A percentile compares a stretch with the other conserved stretches of the same genome.
Evolutionary conservation across 2,113 vertebrate genomes (phyloP).

Genomic region (Calyptommatus sinebrachiatus): DNA sequence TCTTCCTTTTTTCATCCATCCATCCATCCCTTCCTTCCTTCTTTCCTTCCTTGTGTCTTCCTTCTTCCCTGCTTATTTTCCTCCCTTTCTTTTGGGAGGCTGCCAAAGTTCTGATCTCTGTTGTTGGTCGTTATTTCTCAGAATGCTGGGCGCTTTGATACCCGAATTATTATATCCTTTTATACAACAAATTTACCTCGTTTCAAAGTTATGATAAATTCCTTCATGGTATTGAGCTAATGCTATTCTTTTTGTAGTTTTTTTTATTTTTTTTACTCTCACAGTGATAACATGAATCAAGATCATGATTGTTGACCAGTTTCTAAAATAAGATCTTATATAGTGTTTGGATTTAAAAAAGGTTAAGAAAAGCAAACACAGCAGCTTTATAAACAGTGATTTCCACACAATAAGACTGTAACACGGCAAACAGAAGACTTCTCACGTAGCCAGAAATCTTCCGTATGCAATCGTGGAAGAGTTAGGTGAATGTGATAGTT

Average conservation of each 20-base stretch:
- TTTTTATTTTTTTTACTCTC: neutral
- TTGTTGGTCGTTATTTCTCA: too few species aligned
- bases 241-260: neutral
- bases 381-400: too few species aligned
- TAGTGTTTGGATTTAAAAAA: neutral
- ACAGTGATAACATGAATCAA: neutral
- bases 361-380: neutral
- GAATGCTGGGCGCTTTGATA: too few species aligned
- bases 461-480: neutral
- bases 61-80: too few species aligned
- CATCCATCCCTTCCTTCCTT: too few species aligned
- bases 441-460: neutral
- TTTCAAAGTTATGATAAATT: neutral
- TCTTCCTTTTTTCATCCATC: too few species aligned
- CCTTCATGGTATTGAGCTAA: neutral
- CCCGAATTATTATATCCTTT: neutral
- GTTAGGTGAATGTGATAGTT: neutral
- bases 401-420: neutral
- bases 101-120: too few species aligned
- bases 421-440: neutral
- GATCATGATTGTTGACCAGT: neutral
- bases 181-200: conserved; percentile 5
- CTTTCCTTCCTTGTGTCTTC: too few species aligned
- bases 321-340: neutral
- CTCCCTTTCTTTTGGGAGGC: too few species aligned